Percentiles rank a stretch among this genome's conserved stretches.
Evolutionary conservation across 2,113 vertebrate species (phyloP).

Genomic region (Calidris pugnax): DNA sequence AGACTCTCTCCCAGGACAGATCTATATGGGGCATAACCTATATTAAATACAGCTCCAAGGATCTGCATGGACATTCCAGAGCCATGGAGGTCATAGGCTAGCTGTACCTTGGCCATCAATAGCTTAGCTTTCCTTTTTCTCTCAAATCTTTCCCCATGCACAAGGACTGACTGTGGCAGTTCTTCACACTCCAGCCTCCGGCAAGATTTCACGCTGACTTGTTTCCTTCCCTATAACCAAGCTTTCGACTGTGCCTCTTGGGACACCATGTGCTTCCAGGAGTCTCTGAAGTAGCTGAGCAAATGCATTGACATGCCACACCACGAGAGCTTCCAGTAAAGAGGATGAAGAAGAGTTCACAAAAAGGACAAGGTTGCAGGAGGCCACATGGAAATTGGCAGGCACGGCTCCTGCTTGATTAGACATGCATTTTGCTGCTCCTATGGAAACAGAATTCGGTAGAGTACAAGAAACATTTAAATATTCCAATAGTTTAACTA

Average conservation of each 20-base stretch:
- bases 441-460: slow-evolving; percentile 21
- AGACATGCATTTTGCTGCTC: slow-evolving; percentile 21
- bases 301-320: background rate
- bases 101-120: background rate
- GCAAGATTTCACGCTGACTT: background rate
- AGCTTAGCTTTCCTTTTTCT: background rate
- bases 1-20: background rate
- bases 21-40: fast-evolving
- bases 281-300: background rate
- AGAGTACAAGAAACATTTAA: slow-evolving; percentile 9
- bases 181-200: background rate
- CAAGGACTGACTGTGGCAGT: background rate
- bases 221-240: background rate
- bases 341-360: background rate
- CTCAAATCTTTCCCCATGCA: background rate
- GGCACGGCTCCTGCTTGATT: background rate
- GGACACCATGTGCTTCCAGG: background rate
- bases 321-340: background rate
- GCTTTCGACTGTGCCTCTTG: background rate
- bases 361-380: slow-evolving; percentile 6
- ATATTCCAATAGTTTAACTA: background rate
- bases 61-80: background rate
- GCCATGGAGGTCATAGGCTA: background rate
- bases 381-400: background rate
- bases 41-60: background rate